Evolutionary conservation across 2,113 vertebrate species (phyloP).

Genomic region (Astatotilapia flaviijosephi): DNA sequence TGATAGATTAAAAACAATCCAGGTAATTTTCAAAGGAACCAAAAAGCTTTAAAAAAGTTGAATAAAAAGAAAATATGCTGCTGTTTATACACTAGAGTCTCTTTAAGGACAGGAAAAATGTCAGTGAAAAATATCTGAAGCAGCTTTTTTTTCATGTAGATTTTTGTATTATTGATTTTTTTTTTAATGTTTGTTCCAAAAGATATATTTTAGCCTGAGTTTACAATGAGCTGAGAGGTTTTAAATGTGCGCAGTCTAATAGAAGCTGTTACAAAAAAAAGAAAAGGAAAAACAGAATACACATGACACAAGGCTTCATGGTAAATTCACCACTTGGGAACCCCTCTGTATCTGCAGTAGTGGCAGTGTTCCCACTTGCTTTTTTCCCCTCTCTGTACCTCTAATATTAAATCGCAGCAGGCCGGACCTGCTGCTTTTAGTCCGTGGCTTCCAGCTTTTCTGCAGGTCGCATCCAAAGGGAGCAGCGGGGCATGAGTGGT

Average conservation of each 20-base stretch:
- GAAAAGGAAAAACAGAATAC: background rate
- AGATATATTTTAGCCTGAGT: background rate
- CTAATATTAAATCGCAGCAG: background rate
- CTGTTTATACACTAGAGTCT: background rate
- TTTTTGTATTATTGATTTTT: background rate
- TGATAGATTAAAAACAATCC: background rate
- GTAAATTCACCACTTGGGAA: background rate
- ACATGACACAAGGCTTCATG: background rate
- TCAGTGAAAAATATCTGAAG: background rate
- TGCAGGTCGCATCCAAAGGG: background rate
- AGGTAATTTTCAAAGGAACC: background rate
- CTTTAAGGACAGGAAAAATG: background rate
- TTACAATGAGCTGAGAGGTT: background rate
- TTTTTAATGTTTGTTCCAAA: background rate
- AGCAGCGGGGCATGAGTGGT: background rate
- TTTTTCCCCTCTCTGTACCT: background rate
- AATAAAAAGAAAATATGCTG: background rate
- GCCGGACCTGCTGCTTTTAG: constrained; percentile 14
- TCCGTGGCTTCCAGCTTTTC: constrained; percentile 2
- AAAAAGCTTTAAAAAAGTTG: background rate
- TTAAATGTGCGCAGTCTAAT: background rate
- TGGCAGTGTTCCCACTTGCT: background rate
- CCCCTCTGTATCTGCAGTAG: background rate
- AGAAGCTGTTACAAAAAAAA: background rate
- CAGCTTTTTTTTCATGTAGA: background rate